These are phyloP conservation scores for Melanotaenia duboulayi DNA, from an alignment of 2,113 vertebrate genomes.

Conservation along the genomic window DNA sequence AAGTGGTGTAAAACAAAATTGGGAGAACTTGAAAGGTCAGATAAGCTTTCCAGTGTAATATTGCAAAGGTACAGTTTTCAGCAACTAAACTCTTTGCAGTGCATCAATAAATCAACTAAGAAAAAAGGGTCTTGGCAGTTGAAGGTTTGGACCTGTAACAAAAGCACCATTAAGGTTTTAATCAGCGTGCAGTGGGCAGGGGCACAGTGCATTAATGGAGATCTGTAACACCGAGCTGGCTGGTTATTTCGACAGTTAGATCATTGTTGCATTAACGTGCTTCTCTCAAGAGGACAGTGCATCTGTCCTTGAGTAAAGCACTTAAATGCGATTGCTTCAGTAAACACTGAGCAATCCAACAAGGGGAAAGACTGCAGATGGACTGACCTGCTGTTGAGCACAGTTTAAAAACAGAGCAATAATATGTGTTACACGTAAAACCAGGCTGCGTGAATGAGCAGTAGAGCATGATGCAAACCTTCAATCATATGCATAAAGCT, in stretches of 20 bases:
- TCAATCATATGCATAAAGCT: neutral
- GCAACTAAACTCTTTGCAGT: conserved; percentile 14
- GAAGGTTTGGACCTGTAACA: conserved; percentile 65
- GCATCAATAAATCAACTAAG: conserved; percentile 32
- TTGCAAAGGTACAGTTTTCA: neutral
- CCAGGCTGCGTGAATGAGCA: neutral
- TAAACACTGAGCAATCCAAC: conserved; percentile 61
- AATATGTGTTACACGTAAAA: conserved; percentile 10
- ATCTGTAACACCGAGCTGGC: conserved; percentile 28
- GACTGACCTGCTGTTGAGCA: conserved; percentile 8
- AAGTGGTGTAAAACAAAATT: no score
- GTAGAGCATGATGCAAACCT: neutral
- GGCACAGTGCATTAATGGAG: conserved; percentile 62
- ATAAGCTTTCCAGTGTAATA: no score
- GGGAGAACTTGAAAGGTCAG: no score
- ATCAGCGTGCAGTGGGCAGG: conserved; percentile 55
- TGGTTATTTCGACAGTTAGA: conserved; percentile 69
- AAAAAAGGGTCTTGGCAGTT: conserved; percentile 35
- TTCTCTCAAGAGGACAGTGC: conserved; percentile 69
- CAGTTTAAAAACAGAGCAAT: neutral
- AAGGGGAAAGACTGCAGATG: conserved; percentile 29
- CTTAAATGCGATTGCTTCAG: conserved; percentile 75
- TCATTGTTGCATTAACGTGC: conserved; percentile 76
- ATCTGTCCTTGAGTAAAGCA: conserved; percentile 80
- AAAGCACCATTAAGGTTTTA: conserved; percentile 69